These are phyloP conservation scores for Bradysia coprophila DNA, from an alignment of 1,140 invertebrate species.

Conservation along the genomic window DNA sequence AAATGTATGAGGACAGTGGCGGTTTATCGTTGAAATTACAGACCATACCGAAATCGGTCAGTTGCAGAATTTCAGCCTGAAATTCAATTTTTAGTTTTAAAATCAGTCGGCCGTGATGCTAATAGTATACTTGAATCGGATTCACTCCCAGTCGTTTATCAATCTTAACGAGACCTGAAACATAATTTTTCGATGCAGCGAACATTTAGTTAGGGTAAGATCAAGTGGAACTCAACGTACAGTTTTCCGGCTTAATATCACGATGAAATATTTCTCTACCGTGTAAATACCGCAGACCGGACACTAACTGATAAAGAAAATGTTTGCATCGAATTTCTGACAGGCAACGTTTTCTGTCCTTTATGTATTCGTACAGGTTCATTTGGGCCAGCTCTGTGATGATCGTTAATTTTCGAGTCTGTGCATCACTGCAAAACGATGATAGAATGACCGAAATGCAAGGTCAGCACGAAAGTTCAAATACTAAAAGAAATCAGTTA, in stretches of 20 bases:
- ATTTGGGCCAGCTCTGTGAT: conserved; percentile 51
- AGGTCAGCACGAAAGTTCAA: conserved; percentile 5
- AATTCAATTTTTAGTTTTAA: conserved; percentile 7
- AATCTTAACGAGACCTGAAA: conserved; percentile 37
- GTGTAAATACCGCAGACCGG: conserved; percentile 33
- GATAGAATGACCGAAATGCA: conserved; percentile 23
- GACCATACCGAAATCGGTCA: conserved; percentile 42
- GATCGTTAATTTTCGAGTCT: conserved; percentile 32
- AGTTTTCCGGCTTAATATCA: conserved; percentile 54
- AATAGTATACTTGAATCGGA: neutral
- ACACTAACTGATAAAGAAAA: conserved; percentile 36
- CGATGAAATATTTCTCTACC: conserved; percentile 44
- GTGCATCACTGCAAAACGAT: too few relatives aligned
- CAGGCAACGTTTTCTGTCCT: conserved; percentile 21
- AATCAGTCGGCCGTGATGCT: conserved; percentile 1
- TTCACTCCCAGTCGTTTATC: conserved; percentile 2
- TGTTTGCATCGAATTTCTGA: conserved; percentile 24
- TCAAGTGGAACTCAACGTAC: too few relatives aligned
- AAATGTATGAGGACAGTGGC: conserved; percentile 52
- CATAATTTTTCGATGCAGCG: too few relatives aligned
- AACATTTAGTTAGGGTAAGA: too few relatives aligned
- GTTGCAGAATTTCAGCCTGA: conserved; percentile 35
- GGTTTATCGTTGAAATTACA: conserved; percentile 32
- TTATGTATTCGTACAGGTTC: conserved; percentile 46
- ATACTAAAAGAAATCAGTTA: conserved; percentile 41